Conservation (phyloP, 2,888 invertebrate species). For the Microctonus hyperodae region DNA sequence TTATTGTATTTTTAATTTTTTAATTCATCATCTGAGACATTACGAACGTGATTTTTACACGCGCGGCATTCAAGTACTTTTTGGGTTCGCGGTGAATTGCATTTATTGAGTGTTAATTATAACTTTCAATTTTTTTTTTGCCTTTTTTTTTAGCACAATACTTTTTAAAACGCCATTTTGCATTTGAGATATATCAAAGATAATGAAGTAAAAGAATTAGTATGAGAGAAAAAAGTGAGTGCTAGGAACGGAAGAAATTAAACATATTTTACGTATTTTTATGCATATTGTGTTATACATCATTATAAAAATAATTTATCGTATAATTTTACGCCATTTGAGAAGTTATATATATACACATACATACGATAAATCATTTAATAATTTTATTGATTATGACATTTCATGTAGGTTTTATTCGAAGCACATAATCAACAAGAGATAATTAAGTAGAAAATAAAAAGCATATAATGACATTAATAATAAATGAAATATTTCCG, state of each 20-base stretch:
- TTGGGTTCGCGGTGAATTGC: slow-evolving; percentile 27
- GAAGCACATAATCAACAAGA: neutral
- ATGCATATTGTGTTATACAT: slow-evolving; percentile 46
- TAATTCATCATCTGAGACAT: neutral
- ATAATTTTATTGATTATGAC: neutral
- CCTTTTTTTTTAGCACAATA: neutral
- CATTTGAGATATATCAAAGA: neutral
- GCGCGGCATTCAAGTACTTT: neutral
- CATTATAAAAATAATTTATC: slow-evolving; percentile 51
- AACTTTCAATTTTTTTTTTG: neutral
- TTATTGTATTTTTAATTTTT: neutral
- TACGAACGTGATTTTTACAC: neutral
- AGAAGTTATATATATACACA: slow-evolving; percentile 5
- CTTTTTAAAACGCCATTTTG: neutral
- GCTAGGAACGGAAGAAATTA: neutral
- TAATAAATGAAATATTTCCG: neutral
- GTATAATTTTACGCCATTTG: slow-evolving; percentile 43
- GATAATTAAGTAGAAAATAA: neutral
- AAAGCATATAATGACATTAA: slow-evolving; percentile 5
- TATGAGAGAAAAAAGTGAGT: neutral
- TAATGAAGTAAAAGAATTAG: slow-evolving; percentile 8
- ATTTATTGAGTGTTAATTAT: neutral
- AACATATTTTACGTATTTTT: slow-evolving; percentile 43
- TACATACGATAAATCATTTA: neutral
- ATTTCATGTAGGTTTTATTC: slow-evolving; percentile 24